Evolutionary conservation across 2,113 vertebrate genomes (phyloP).

Genomic region (Scophthalmus maximus): DNA sequence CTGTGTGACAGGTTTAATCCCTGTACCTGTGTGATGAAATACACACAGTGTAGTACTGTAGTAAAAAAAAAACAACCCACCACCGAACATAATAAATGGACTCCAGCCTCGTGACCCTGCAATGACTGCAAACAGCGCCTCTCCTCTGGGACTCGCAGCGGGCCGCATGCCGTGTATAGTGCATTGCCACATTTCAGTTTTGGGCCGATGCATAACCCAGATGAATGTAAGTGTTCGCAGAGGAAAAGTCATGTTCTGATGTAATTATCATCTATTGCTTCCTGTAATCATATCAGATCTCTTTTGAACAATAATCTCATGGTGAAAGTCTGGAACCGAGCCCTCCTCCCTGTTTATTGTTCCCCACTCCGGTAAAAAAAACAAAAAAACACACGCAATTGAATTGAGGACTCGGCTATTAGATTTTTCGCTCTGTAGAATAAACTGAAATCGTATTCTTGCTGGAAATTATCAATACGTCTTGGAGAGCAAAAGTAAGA

Average conservation of each 20-base stretch:
- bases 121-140: slow-evolving; percentile 45
- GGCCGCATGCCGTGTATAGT: slow-evolving; percentile 64
- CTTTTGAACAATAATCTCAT: slow-evolving; percentile 94
- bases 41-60: background rate
- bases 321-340: slow-evolving; percentile 90
- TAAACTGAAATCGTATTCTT: slow-evolving; percentile 98
- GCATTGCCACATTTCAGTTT: slow-evolving; percentile 75
- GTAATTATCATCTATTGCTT: slow-evolving; percentile 98
- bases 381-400: too few relatives aligned
- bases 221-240: slow-evolving; percentile 82
- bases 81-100: slow-evolving; percentile 9
- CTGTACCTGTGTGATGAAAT: background rate
- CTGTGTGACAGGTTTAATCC: background rate
- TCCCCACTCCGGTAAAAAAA: slow-evolving; percentile 95
- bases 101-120: slow-evolving; percentile 41
- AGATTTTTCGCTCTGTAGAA: slow-evolving; percentile 95
- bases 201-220: slow-evolving; percentile 78
- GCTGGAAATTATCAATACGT: slow-evolving; percentile 99
- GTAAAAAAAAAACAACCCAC: background rate
- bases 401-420: slow-evolving; percentile 93
- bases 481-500: slow-evolving; percentile 94
- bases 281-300: slow-evolving; percentile 93
- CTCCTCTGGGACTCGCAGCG: slow-evolving; percentile 34
- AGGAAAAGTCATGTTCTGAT: slow-evolving; percentile 89
- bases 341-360: slow-evolving; percentile 95